Evolutionary conservation across 1,140 invertebrate species (phyloP).

Genomic region (Ceratitis capitata): DNA sequence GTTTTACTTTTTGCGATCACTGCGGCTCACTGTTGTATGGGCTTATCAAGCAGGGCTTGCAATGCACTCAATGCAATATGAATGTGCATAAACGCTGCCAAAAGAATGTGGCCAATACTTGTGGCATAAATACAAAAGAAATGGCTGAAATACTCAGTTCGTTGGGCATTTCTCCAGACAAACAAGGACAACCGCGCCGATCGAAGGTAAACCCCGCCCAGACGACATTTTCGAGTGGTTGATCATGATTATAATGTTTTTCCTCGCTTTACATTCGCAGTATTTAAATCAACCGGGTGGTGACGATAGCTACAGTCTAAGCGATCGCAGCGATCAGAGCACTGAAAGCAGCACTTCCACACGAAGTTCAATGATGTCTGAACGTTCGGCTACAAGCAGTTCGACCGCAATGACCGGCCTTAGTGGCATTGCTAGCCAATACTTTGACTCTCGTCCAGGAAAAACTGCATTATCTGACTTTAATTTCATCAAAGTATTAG

Average conservation of each 20-base stretch:
- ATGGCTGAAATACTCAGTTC: slow-evolving; percentile 92
- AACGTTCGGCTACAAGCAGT: slow-evolving; percentile 48
- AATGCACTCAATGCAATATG: slow-evolving; percentile 97
- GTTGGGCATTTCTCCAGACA: slow-evolving; percentile 93
- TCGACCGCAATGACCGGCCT: slow-evolving; percentile 56
- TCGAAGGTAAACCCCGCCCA: slow-evolving; percentile 70
- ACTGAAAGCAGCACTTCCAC: slow-evolving; percentile 53
- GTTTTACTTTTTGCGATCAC: slow-evolving; percentile 99
- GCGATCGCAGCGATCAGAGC: slow-evolving; percentile 50
- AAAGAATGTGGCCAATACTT: slow-evolving; percentile 99
- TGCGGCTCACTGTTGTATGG: slow-evolving; percentile 93
- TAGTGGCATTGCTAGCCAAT: slow-evolving; percentile 53
- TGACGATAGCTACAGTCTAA: slow-evolving; percentile 66
- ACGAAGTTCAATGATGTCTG: slow-evolving; percentile 55
- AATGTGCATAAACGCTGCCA: slow-evolving; percentile 99
- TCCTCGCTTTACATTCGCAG: slow-evolving; percentile 46
- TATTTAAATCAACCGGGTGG: slow-evolving; percentile 68
- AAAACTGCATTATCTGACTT: slow-evolving; percentile 88
- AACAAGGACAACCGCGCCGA: slow-evolving; percentile 74
- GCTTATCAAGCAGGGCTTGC: slow-evolving; percentile 94
- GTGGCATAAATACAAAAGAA: slow-evolving; percentile 96
- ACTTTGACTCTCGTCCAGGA: slow-evolving; percentile 64
- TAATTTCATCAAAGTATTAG: slow-evolving; percentile 96
- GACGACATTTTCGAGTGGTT: not conserved
- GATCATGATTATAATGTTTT: not conserved